Evolutionary conservation across 2,113 vertebrate genomes (phyloP).

Genomic region (Corydoras maculifer): DNA sequence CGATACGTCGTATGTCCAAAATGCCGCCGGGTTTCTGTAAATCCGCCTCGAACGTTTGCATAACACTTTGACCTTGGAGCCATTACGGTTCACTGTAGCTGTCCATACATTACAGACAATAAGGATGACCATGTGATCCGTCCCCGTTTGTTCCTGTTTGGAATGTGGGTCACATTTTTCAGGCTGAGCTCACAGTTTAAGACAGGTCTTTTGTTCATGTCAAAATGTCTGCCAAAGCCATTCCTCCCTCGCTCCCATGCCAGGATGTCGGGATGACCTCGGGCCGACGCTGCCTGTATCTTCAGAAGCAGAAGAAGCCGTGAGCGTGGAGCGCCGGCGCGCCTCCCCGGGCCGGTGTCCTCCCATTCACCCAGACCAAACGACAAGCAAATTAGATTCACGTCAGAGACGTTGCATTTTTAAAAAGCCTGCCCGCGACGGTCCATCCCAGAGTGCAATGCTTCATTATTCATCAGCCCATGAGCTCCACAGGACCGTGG

Average conservation of each 20-base stretch:
- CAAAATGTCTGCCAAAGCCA: conserved; percentile 28
- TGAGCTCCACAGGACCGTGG: conserved; percentile 59
- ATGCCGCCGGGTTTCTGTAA: too few species aligned
- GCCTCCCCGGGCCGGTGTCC: not conserved
- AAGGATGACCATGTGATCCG: not conserved
- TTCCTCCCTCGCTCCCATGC: conserved; percentile 21
- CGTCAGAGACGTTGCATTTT: conserved; percentile 57
- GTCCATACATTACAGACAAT: not conserved
- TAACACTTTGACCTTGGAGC: too few species aligned
- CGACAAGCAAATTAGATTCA: conserved; percentile 57
- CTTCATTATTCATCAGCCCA: conserved; percentile 60
- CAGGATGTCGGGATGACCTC: conserved; percentile 20
- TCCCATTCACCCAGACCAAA: conserved; percentile 16
- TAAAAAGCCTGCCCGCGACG: conserved; percentile 45
- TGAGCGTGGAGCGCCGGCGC: conserved; percentile 36
- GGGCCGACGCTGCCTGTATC: conserved; percentile 19
- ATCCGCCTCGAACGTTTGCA: too few species aligned
- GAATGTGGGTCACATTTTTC: conserved; percentile 20
- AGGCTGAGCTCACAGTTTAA: conserved; percentile 4
- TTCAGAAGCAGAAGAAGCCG: conserved; percentile 17
- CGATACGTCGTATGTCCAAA: too few species aligned
- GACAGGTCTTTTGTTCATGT: conserved; percentile 17
- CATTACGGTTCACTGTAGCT: not conserved
- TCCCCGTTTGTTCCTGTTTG: conserved; percentile 10
- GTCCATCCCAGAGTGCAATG: conserved; percentile 45